These are phyloP conservation scores for Salminus brasiliensis DNA, from an alignment of 2,113 vertebrate species.

Conservation along the genomic window DNA sequence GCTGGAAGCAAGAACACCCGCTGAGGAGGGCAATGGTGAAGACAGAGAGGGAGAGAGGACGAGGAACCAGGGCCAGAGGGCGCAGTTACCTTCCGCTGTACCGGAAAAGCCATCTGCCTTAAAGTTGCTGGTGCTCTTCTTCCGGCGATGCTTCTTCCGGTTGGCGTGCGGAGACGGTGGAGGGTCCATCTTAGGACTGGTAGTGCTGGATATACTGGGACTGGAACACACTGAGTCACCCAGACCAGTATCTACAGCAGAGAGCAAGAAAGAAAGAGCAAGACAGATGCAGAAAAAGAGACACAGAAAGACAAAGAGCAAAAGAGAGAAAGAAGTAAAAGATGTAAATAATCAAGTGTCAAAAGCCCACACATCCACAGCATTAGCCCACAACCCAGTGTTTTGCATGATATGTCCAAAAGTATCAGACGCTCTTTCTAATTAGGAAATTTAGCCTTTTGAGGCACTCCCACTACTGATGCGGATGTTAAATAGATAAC, in stretches of 20 bases:
- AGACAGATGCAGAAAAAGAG: constrained; percentile 24
- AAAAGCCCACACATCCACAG: constrained; percentile 24
- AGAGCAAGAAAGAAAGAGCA: constrained; percentile 37
- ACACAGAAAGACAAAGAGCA: constrained; percentile 8
- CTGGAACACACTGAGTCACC: constrained; percentile 94
- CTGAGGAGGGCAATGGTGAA: not conserved
- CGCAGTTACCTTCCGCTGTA: constrained; percentile 90
- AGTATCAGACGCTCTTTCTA: not conserved
- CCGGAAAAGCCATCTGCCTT: constrained; percentile 91
- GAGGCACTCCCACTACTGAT: too few relatives aligned
- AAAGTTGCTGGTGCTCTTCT: constrained; percentile 99
- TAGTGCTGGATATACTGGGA: constrained; percentile 92
- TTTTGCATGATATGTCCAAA: not conserved
- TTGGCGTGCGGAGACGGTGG: constrained; percentile 97
- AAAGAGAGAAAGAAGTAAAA: constrained; percentile 12
- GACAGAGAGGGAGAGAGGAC: not conserved
- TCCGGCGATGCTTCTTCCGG: constrained; percentile 96
- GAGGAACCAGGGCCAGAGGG: constrained; percentile 51
- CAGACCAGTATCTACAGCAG: constrained; percentile 84
- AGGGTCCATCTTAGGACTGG: constrained; percentile 95
- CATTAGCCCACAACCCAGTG: constrained; percentile 27
- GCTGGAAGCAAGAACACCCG: not conserved
- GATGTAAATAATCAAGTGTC: constrained; percentile 23
- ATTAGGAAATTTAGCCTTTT: not conserved
- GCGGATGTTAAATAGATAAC: too few relatives aligned